Conservation (phyloP, 2,888 invertebrate genomes). For the Autographa gamma region DNA sequence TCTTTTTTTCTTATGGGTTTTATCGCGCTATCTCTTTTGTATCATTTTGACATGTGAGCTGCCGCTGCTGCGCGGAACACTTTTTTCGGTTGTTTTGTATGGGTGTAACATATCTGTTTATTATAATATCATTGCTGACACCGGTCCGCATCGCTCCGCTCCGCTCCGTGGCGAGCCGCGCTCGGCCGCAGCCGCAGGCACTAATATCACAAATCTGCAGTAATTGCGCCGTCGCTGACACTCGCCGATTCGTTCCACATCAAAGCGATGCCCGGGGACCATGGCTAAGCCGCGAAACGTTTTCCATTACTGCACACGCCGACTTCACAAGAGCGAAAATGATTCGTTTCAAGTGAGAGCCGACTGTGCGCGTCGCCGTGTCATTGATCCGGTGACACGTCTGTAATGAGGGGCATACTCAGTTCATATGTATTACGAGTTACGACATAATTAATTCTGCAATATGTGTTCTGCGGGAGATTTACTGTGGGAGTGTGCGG, state of each 20-base stretch:
- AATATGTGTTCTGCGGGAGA: constrained; percentile 26
- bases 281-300: constrained; percentile 7
- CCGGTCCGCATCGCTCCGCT: background rate
- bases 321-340: constrained; percentile 14
- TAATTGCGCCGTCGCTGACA: constrained; percentile 50
- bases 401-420: constrained; percentile 16
- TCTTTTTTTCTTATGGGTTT: too few species aligned
- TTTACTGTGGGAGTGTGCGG: constrained; percentile 19
- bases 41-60: too few species aligned
- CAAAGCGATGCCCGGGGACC: constrained; percentile 35
- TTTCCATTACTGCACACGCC: constrained; percentile 25
- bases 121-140: too few species aligned
- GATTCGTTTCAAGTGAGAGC: constrained; percentile 6
- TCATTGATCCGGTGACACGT: background rate
- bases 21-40: too few species aligned
- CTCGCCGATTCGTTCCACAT: constrained; percentile 38
- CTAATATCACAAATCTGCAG: constrained; percentile 55
- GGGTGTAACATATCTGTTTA: too few species aligned
- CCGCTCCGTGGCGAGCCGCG: constrained; percentile 17
- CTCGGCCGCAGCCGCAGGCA: constrained; percentile 34
- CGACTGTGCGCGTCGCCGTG: constrained; percentile 12
- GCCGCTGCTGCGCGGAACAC: too few species aligned
- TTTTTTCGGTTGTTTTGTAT: too few species aligned
- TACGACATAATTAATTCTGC: constrained; percentile 35
- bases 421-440: constrained; percentile 26